Conservation (phyloP, 2,797 vertebrate species). For the Salarias fasciatus region DNA sequence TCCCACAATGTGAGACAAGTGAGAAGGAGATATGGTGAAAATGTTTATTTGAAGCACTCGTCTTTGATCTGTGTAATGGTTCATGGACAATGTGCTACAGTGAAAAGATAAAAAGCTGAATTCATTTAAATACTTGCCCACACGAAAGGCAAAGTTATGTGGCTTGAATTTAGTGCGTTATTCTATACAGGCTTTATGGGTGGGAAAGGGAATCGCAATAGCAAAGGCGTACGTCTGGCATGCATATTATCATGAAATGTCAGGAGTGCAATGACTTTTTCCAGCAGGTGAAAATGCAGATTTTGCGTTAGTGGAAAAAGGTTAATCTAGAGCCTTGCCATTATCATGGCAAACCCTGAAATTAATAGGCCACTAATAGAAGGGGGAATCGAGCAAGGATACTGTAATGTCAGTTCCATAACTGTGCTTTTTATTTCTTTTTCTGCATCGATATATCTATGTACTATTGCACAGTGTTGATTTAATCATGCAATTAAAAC, state of each 20-base stretch:
- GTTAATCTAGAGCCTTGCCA: conserved; percentile 44
- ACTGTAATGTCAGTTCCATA: conserved; percentile 22
- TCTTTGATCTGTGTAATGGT: not conserved
- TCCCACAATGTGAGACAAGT: not conserved
- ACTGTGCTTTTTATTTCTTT: conserved; percentile 20
- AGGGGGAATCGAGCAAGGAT: not conserved
- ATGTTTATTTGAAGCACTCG: no score
- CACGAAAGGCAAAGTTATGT: conserved; percentile 2
- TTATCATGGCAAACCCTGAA: conserved; percentile 22
- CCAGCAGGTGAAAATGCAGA: conserved; percentile 49
- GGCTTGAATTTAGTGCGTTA: not conserved
- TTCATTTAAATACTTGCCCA: conserved; percentile 4
- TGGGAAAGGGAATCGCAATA: conserved; percentile 28
- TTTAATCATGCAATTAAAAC: conserved; percentile 24
- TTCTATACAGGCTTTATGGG: not conserved
- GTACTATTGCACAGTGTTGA: conserved; percentile 18
- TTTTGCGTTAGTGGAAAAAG: conserved; percentile 54
- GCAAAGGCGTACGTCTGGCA: conserved; percentile 14
- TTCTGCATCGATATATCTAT: no score
- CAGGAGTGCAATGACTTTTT: conserved; percentile 36
- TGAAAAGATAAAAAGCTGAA: not conserved
- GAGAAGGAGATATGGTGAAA: not conserved
- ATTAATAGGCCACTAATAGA: conserved; percentile 49
- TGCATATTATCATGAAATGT: conserved; percentile 50
- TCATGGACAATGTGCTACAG: not conserved